Evolutionary conservation across 2,797 vertebrate genomes (phyloP), one percentile per base, ranked within the genome.

Genomic region (Lates japonicus): DNA sequence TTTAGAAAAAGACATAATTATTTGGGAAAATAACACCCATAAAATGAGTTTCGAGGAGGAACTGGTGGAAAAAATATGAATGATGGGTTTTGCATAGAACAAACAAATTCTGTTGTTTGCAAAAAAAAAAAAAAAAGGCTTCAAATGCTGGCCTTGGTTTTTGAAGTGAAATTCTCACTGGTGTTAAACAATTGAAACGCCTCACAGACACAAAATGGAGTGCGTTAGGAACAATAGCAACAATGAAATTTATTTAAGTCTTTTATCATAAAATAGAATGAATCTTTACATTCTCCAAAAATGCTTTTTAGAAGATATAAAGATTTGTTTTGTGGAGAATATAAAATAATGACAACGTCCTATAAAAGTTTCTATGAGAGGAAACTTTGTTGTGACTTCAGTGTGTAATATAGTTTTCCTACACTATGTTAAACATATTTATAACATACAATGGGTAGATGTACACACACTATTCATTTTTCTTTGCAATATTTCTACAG

Each of bases 1-100:
- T 83, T 85, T 49, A 63, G 64, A 76, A 76, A 87, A 84, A 89
- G 42, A 88, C 66, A 69, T 76, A 82, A 90, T 92, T 90, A 92
- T 84, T 83, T 8, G 10, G 66, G 63, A 84, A 88, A 90, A 90
- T 81, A 76, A 88, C 66, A 86, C 73, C 78, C 73, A 87, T 67
- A 79, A 87, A 89, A 76, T 29, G 25, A 77, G 74, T 74, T 85
- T 77, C 51, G 62, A 83, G 81, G 69, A 79, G 60, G 76, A 72
- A 70, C 75, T 67, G 78, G 54, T 68, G 75, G 71, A 41, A 61
- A 83, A 79, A 83, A 88, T 72, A 78, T 41, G 33, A 91, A 84
- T 68, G 72, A 84, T 65, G 68, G 48, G 44, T 85, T 83, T 83
- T 83, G 49, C 67, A 72, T 60, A 73, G 78, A 85, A 85, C 74